Conservation (phyloP, 2,113 vertebrate genomes). For the Phalacrocorax carbo region DNA sequence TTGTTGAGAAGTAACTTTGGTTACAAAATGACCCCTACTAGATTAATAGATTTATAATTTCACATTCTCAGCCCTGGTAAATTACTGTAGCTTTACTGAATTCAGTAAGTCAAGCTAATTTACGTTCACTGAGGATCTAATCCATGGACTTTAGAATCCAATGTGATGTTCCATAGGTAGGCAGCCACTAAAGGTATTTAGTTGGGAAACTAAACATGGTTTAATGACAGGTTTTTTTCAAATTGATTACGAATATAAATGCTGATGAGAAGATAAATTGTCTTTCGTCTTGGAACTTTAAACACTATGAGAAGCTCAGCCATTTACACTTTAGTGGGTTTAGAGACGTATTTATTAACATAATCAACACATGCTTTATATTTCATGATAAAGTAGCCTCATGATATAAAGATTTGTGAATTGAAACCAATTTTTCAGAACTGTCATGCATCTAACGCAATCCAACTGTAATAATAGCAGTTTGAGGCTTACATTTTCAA, state of each 20-base stretch:
- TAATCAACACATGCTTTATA: neutral
- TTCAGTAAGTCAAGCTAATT: neutral
- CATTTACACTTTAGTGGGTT: neutral
- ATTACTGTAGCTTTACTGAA: neutral
- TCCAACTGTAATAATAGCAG: neutral
- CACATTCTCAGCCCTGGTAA: neutral
- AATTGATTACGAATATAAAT: neutral
- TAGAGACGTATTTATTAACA: neutral
- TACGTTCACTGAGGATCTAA: neutral
- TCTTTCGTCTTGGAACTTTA: neutral
- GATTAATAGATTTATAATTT: neutral
- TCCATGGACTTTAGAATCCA: neutral
- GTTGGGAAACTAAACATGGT: neutral
- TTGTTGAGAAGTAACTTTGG: neutral
- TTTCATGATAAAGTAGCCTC: neutral
- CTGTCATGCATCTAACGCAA: neutral
- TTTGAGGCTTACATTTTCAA: slow-evolving; percentile 21
- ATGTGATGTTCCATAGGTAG: neutral
- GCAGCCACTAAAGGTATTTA: neutral
- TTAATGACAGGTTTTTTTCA: neutral
- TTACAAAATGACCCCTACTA: neutral
- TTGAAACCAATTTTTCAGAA: slow-evolving; percentile 9
- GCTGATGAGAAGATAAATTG: neutral
- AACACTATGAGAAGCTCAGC: neutral
- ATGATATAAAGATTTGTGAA: slow-evolving; percentile 12